phyloP scores from a whole-genome alignment of 92 coral and sea anemone genomes.

The Palythoa caribaeorum region DNA sequence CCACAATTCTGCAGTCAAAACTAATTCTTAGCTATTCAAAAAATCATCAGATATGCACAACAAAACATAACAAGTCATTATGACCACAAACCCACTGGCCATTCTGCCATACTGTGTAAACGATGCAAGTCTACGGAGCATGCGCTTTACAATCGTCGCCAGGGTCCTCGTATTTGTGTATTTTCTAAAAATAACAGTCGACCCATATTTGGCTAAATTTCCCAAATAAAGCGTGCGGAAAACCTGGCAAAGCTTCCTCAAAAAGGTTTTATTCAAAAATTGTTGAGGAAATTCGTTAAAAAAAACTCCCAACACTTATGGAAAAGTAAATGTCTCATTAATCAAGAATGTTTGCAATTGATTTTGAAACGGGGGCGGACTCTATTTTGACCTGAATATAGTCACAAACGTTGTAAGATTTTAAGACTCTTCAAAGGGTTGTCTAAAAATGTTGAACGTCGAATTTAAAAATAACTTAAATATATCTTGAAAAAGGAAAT shows the following conservation, averaged over 20 bases:
- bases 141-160: conserved; percentile 36
- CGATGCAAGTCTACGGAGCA: conserved; percentile 38
- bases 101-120: conserved; percentile 27
- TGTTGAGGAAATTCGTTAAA: not conserved
- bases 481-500: not conserved
- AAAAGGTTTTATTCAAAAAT: not conserved
- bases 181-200: not conserved
- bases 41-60: conserved; percentile 43
- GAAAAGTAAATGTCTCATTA: not conserved
- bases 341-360: not conserved
- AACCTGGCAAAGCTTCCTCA: not conserved
- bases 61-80: conserved; percentile 43
- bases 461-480: not conserved
- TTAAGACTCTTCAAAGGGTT: not conserved
- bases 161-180: conserved; percentile 2
- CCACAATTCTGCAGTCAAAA: conserved; percentile 1
- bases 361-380: conserved; percentile 23
- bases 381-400: not conserved
- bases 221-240: conserved; percentile 18
- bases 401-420: not conserved
- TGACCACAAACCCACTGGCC: conserved; percentile 44
- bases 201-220: conserved; percentile 43
- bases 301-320: not conserved
- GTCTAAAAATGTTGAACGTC: not conserved
- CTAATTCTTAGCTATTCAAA: conserved; percentile 36